Evolutionary conservation across 2,113 vertebrate species (phyloP).

Genomic region (Hucho hucho): DNA sequence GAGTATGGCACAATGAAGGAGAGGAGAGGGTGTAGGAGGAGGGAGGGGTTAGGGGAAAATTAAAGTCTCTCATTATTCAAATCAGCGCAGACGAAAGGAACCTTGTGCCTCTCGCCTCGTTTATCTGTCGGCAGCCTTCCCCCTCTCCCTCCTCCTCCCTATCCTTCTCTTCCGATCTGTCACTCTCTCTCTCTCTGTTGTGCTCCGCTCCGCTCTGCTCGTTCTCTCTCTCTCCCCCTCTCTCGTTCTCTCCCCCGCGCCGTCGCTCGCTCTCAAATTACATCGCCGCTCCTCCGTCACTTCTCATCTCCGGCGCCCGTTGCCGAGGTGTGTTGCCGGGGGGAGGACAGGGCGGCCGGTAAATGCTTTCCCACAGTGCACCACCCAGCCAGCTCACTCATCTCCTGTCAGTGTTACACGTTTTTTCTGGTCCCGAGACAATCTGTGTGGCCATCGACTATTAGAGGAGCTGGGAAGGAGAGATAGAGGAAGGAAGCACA

Average conservation of each 20-base stretch:
- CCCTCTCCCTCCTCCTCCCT: background rate
- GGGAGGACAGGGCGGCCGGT: background rate
- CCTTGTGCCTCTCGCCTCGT: background rate
- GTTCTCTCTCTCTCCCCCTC: background rate
- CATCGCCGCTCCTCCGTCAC: background rate
- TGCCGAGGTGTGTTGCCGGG: background rate
- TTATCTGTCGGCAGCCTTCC: background rate
- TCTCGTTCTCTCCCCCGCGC: slow-evolving; percentile 6
- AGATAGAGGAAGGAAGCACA: background rate
- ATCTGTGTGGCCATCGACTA: too few species aligned
- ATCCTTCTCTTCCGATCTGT: slow-evolving; percentile 11
- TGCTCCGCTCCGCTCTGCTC: slow-evolving; percentile 13
- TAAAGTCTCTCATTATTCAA: slow-evolving; percentile 64
- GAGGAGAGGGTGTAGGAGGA: background rate
- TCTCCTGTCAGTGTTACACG: background rate
- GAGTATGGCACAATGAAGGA: background rate
- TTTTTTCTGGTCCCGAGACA: too few species aligned
- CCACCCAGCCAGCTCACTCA: background rate
- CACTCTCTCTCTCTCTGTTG: background rate
- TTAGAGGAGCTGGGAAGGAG: background rate
- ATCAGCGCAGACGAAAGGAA: slow-evolving; percentile 52
- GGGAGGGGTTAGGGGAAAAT: slow-evolving; percentile 27
- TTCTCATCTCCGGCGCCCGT: slow-evolving; percentile 2
- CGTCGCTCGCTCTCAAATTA: slow-evolving; percentile 32
- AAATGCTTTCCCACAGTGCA: background rate